phyloP scores from a whole-genome alignment of 2,113 vertebrate genomes.

The Girardinichthys multiradiatus region DNA sequence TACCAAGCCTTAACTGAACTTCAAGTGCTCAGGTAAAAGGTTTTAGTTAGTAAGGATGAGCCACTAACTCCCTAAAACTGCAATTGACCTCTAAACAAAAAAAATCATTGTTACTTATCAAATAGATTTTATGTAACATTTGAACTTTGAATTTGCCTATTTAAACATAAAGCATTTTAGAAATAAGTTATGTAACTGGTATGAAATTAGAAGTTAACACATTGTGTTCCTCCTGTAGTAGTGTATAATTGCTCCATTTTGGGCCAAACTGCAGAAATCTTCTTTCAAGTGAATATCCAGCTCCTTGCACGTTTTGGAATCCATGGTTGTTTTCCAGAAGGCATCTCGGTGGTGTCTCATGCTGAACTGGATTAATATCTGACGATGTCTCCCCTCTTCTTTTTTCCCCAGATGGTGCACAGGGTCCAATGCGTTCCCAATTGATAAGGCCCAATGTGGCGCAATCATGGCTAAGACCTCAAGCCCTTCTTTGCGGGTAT shows the following conservation, averaged over 20 bases:
- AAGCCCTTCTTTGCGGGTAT: neutral
- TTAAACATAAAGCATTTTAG: no score
- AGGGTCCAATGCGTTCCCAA: neutral
- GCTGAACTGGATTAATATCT: neutral
- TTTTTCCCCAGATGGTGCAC: neutral
- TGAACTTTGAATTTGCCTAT: no score
- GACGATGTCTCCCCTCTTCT: neutral
- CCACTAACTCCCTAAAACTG: neutral
- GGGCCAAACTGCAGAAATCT: no score
- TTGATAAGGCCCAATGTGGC: neutral
- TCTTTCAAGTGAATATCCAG: no score
- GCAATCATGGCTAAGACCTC: neutral
- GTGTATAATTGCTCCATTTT: no score
- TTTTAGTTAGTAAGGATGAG: neutral
- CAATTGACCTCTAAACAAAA: no score
- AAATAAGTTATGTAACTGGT: no score
- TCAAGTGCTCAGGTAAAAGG: neutral
- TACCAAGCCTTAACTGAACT: no score
- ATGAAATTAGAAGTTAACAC: no score
- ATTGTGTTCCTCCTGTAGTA: no score
- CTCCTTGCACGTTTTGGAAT: neutral
- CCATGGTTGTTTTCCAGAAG: neutral
- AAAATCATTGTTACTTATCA: no score
- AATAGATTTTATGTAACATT: no score
- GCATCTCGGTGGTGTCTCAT: neutral